Conservation (phyloP, 2,113 vertebrate genomes). For the Microtus ochrogaster region DNA sequence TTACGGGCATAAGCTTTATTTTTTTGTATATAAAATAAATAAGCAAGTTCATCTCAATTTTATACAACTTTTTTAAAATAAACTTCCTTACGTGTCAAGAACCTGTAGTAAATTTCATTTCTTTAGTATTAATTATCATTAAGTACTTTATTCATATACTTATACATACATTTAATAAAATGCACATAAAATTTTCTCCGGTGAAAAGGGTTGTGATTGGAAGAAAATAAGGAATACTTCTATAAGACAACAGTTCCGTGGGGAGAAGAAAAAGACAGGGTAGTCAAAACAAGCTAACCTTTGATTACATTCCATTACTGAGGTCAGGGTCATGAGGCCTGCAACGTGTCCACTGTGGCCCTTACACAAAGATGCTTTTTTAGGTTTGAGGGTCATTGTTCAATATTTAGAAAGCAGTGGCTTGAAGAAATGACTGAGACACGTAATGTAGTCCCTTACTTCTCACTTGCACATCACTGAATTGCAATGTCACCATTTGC, state of each 20-base stretch:
- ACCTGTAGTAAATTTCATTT: neutral
- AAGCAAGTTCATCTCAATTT: neutral
- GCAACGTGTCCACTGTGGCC: neutral
- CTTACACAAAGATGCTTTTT: neutral
- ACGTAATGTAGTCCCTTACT: neutral
- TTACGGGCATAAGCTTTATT: neutral
- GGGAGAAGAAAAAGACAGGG: neutral
- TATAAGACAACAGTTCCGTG: neutral
- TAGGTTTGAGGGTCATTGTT: neutral
- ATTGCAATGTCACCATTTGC: fast-evolving
- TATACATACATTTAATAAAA: neutral
- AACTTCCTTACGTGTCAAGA: neutral
- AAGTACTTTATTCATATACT: neutral
- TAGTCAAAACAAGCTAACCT: neutral
- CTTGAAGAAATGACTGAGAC: neutral
- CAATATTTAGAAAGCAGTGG: constrained; percentile 1
- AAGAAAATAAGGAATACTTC: neutral
- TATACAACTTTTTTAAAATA: neutral
- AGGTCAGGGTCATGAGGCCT: neutral
- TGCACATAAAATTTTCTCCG: neutral
- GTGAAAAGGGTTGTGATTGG: neutral
- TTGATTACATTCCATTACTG: neutral
- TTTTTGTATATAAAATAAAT: neutral
- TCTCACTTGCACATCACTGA: neutral
- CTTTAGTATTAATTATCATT: neutral